Evolutionary conservation across 2,888 invertebrate genomes (phyloP).

Genomic region (Brachyopa scutellaris): DNA sequence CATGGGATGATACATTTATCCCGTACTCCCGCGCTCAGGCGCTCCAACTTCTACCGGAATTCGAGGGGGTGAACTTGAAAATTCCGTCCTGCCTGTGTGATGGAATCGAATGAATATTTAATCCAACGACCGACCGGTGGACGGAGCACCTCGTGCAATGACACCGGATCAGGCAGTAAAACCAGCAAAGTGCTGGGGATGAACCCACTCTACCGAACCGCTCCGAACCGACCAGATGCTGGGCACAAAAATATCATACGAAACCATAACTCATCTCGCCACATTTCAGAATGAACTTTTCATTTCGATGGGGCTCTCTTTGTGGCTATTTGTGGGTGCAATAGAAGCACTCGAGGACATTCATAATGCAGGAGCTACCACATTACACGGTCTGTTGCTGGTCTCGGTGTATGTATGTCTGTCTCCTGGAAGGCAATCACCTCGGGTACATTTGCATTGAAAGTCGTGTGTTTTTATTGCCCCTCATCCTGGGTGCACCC

Average conservation of each 20-base stretch:
- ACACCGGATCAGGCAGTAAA: conserved; percentile 74
- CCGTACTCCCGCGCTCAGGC: neutral
- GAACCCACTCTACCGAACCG: conserved; percentile 6
- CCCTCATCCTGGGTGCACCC: conserved; percentile 43
- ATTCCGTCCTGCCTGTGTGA: conserved; percentile 73
- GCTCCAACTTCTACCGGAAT: conserved; percentile 42
- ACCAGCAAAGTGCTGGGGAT: conserved; percentile 62
- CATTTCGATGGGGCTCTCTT: conserved; percentile 72
- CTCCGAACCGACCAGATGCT: conserved; percentile 56
- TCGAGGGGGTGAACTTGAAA: conserved; percentile 72
- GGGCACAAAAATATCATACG: conserved; percentile 58
- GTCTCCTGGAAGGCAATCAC: conserved; percentile 57
- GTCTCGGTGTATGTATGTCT: neutral
- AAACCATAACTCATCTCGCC: conserved; percentile 75
- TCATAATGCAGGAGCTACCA: conserved; percentile 62
- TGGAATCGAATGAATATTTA: conserved; percentile 77
- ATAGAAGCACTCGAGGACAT: conserved; percentile 70
- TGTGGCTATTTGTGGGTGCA: conserved; percentile 69
- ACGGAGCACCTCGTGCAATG: conserved; percentile 57
- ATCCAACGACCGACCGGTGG: conserved; percentile 51
- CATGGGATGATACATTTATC: conserved; percentile 63
- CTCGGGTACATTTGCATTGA: conserved; percentile 52
- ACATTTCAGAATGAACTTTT: conserved; percentile 74
- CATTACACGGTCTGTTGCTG: conserved; percentile 46
- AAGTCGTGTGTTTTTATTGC: conserved; percentile 8